Evolutionary conservation across 1,140 invertebrate genomes (phyloP), one percentile per base, ranked within the genome.

Genomic region (Drosophila persimilis): DNA sequence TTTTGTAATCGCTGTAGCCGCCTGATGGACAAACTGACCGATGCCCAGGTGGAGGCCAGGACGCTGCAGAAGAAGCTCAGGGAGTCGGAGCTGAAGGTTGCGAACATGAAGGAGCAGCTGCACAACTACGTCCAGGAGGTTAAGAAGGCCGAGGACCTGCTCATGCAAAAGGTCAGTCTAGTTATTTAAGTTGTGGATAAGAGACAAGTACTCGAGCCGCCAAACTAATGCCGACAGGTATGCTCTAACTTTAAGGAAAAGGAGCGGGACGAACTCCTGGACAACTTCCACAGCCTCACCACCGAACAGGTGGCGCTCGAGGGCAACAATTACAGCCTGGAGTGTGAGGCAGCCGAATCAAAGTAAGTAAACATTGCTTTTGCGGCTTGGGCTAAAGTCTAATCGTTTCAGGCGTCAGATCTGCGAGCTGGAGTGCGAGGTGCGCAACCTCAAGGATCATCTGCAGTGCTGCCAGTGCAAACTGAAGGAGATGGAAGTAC

Each of bases 121-220:
- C 94, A 94, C 70, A 93, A 94, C 63, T 95, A 95, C 71, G 94
- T 95, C 0, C 92, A 92, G 62, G 94, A 95, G 90, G 93, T 95
- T 6, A 93, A 94, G 69, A 92, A 94, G 39, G 93, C 93, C 13
- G 94, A 95, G 73, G 94, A 95, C 53, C 79, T 94, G 22, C 90
- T 95, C 7, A 92, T 92, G 59, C 79, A 92, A 64, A 95, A 95
- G 92, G 94, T 91, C 39, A 26, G 44, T 20, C 1, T 22, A 15
- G 9, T 44, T 7, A 39, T 20, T 57, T 7, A 41, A 31, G n/a
- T 83, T 74, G 74, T 52, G 8, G 1, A 7, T 74, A 66, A 63
- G 80, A 7, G 48, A 11, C 22, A n/a, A 26, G 22, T 31, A 45
- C 31, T 29, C 24, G 47, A 71, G 60, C 31, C n/a, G 17, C 35